These are phyloP conservation scores for Pachyrhynchus sulphureomaculatus DNA, from an alignment of 1,140 invertebrate genomes.

Conservation along the genomic window DNA sequence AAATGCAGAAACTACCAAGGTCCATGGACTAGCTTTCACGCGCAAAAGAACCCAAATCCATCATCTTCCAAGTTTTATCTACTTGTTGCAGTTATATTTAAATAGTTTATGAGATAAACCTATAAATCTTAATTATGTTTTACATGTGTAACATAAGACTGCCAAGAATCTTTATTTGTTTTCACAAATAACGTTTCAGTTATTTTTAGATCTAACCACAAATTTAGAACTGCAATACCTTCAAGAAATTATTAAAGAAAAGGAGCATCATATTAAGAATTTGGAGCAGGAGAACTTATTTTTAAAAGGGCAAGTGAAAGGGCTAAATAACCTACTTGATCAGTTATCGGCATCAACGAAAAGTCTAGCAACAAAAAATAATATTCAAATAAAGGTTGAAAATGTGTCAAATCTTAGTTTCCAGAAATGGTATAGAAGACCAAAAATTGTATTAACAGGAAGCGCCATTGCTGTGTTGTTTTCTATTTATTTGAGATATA, in stretches of 20 bases:
- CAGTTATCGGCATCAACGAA: conserved; percentile 6
- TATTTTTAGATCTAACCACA: conserved; percentile 12
- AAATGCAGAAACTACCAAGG: too few species aligned
- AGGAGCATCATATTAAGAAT: background rate
- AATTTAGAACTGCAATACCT: background rate
- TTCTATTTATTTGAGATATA: conserved; percentile 20
- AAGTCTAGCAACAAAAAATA: conserved; percentile 12
- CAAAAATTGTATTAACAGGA: conserved; percentile 13
- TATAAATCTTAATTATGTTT: too few species aligned
- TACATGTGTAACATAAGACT: too few species aligned
- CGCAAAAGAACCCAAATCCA: too few species aligned
- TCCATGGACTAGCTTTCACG: too few species aligned
- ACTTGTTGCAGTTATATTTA: too few species aligned
- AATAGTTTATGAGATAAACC: too few species aligned
- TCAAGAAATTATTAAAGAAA: background rate
- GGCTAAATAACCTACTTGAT: conserved; percentile 1
- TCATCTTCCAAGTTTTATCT: too few species aligned
- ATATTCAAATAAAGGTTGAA: conserved; percentile 23
- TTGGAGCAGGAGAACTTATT: conserved; percentile 16
- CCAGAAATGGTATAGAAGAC: conserved; percentile 16
- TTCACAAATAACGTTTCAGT: too few species aligned
- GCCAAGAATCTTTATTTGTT: too few species aligned
- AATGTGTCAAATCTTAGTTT: conserved; percentile 3
- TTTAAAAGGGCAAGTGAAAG: conserved; percentile 7
- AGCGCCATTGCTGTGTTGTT: conserved; percentile 12